Evolutionary conservation across 37 sponge, comb jelly and placozoan genomes (phyloP).

Genomic region (Agelas oroides): DNA sequence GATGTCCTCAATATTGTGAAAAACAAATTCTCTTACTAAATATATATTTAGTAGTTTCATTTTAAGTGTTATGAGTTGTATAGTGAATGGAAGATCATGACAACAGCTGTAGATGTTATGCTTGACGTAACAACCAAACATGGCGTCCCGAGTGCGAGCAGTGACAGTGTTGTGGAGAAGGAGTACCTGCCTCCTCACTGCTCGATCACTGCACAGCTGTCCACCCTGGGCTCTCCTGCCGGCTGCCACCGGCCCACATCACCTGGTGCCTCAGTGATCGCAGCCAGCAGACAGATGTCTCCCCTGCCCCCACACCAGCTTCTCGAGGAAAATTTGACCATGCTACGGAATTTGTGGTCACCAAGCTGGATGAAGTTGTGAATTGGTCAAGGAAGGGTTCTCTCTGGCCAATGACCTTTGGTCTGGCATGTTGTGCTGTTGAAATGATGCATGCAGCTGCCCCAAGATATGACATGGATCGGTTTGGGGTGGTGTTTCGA

Average conservation of each 20-base stretch:
- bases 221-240: too few relatives aligned
- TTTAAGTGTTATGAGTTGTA: too few relatives aligned
- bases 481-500: conserved; percentile 87
- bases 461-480: conserved; percentile 87
- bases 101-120: too few relatives aligned
- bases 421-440: conserved; percentile 96
- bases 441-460: conserved; percentile 96
- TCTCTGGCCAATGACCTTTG: conserved; percentile 96
- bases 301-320: not conserved
- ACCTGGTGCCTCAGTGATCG: too few relatives aligned
- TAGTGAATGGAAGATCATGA: too few relatives aligned
- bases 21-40: not conserved
- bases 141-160: too few relatives aligned
- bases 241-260: too few relatives aligned
- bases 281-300: too few relatives aligned
- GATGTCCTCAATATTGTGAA: conserved; percentile 44
- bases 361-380: conserved; percentile 85
- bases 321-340: conserved; percentile 54
- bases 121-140: too few relatives aligned
- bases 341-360: conserved; percentile 76
- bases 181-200: too few relatives aligned
- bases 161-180: too few relatives aligned
- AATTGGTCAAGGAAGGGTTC: conserved; percentile 88
- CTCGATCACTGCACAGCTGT: too few relatives aligned
- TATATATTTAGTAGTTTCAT: not conserved